phyloP scores from a whole-genome alignment of 2,113 vertebrate genomes.

The Chionis minor region DNA sequence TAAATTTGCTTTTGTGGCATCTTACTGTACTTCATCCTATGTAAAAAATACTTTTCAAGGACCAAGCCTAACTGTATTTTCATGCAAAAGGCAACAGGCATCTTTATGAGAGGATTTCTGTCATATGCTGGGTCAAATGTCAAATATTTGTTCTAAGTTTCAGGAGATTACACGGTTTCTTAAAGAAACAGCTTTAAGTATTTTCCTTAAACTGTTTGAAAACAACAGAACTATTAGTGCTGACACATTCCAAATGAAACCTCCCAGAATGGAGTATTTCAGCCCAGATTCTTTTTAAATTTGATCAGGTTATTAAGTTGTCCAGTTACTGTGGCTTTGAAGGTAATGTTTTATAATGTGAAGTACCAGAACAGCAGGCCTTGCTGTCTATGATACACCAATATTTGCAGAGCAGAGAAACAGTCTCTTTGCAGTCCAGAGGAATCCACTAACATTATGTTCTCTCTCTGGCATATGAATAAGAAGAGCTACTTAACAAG shows the following conservation, averaged over 20 bases:
- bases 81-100: not conserved
- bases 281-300: not conserved
- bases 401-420: not conserved
- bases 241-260: not conserved
- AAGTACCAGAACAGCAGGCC: not conserved
- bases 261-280: not conserved
- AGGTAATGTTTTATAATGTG: not conserved
- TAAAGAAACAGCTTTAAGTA: not conserved
- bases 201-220: not conserved
- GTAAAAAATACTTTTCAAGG: not conserved
- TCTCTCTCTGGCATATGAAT: not conserved
- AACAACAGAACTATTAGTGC: not conserved
- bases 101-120: not conserved
- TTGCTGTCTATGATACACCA: not conserved
- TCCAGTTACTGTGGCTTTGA: not conserved
- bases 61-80: not conserved
- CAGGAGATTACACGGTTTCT: not conserved
- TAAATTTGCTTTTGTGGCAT: not conserved
- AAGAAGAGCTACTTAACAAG: not conserved
- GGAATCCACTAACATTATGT: not conserved
- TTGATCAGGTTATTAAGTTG: not conserved
- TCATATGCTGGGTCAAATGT: not conserved
- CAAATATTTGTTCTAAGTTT: not conserved
- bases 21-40: not conserved
- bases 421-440: not conserved